Conservation (phyloP, 2,888 invertebrate genomes). For the Pristionchus entomophagus region DNA sequence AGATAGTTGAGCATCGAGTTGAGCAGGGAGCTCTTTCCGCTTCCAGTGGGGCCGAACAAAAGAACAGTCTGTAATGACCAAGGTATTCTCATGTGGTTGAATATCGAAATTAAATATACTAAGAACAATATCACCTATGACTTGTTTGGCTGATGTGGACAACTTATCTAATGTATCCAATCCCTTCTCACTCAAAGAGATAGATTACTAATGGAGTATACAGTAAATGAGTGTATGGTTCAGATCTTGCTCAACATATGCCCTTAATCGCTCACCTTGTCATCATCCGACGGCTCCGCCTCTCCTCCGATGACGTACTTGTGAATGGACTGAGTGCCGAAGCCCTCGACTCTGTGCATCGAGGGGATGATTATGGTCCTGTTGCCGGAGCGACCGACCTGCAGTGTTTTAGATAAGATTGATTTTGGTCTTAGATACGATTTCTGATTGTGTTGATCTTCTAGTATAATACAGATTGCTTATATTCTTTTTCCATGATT, state of each 20-base stretch:
- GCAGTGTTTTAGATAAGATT: slow-evolving; percentile 13
- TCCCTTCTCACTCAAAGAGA: no score
- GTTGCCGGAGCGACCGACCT: slow-evolving; percentile 57
- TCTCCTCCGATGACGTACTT: slow-evolving; percentile 69
- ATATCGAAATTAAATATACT: no score
- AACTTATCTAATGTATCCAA: no score
- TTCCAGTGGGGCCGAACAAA: slow-evolving; percentile 67
- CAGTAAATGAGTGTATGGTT: no score
- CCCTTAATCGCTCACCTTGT: slow-evolving; percentile 56
- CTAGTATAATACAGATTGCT: no score
- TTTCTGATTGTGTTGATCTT: background rate
- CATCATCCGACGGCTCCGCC: slow-evolving; percentile 61
- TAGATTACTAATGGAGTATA: no score
- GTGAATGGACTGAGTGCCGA: slow-evolving; percentile 59
- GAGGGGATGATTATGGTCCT: slow-evolving; percentile 58
- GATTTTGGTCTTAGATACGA: background rate
- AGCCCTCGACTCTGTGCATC: slow-evolving; percentile 56
- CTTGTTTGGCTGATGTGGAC: no score
- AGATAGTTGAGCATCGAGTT: slow-evolving; percentile 68
- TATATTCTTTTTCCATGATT: no score
- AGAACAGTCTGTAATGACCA: slow-evolving; percentile 64
- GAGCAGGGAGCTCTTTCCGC: slow-evolving; percentile 67
- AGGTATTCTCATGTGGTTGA: no score
- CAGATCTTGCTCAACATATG: background rate
- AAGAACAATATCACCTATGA: no score